Base-by-base conservation (phyloP, 2,797 vertebrate genomes). In the Darevskia mixta region DNA sequence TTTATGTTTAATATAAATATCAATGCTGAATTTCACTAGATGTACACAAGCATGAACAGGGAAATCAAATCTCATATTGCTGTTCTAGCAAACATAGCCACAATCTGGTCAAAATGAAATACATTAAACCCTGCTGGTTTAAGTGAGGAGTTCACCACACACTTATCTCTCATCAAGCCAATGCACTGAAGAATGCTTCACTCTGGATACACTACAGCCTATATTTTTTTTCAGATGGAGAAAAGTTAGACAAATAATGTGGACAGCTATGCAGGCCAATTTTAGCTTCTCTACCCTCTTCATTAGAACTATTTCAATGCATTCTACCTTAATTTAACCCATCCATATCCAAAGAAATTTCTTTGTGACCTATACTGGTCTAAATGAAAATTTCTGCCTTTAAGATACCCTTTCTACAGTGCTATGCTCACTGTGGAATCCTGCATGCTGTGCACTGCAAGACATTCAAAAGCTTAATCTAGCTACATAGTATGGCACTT, bases 1-100 rank as follows among this genome's bases (percentile, higher is more conserved):
- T 78, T 25, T 78, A 49, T 78, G 38, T 32, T 43, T 64, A 66
- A 77, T 85, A 77, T 77, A 73, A 85, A 64, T 38, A 72, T n/a
- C 49, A 71, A 32, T 9, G 25, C 25, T 45, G 73, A 17, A 35
- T 66, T 85, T 77, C 18, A 23, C 72, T 85, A 78, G 66, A 45
- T 85, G 29, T 77, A 77, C 41, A 77, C 35, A 66, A 20, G 25
- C n/a, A 38, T 20, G 8, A 25, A n/a, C 35, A 61, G 15, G 4
- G 11, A 41, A 8, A 64, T 58, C 15, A 85, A 32, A 76, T 29
- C 35, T 27, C 66, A 45, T 61, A 25, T n/a, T 64, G 13, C 55
- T 76, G 35, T 27, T 77, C 6, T 76, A 45, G 58, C 18, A 67
- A 45, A 66, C 38, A 32, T 43, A 41, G 38, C 29, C 17, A 66